Evolutionary conservation across 2,888 invertebrate genomes (phyloP).

Genomic region (Campoletis raptor): DNA sequence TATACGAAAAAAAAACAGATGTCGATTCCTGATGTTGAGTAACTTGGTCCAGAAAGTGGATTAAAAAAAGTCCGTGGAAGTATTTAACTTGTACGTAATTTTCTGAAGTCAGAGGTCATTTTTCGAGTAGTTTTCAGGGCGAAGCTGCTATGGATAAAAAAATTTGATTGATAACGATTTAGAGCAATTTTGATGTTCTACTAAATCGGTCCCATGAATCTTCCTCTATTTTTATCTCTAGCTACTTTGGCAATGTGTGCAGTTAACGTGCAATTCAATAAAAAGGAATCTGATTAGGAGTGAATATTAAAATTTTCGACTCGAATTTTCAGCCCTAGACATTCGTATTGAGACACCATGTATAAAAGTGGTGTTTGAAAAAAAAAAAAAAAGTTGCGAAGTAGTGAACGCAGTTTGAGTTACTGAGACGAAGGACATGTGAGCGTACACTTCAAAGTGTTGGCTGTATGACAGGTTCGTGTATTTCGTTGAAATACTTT

Average conservation of each 20-base stretch:
- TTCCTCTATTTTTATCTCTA: not conserved
- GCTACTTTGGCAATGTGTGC: not conserved
- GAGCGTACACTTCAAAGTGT: not conserved
- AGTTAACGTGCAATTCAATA: too few relatives aligned
- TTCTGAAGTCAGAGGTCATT: not conserved
- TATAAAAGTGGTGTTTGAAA: not conserved
- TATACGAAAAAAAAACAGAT: not conserved
- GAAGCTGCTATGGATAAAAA: not conserved
- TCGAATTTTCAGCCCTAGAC: not conserved
- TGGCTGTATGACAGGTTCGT: not conserved
- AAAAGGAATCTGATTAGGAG: not conserved
- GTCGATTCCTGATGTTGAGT: not conserved
- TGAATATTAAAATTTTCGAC: not conserved
- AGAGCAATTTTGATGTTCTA: not conserved
- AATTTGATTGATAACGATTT: not conserved
- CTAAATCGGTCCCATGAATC: not conserved
- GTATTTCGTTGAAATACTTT: conserved; percentile 16
- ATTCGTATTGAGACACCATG: not conserved
- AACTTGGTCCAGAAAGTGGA: not conserved
- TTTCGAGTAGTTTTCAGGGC: not conserved
- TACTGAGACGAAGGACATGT: conserved; percentile 3
- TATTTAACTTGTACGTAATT: not conserved
- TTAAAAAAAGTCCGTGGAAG: not conserved
- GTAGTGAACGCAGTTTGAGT: not conserved
- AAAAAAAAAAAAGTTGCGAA: not conserved